Evolutionary conservation across 2,888 invertebrate genomes (phyloP).

Genomic region (Aricia artaxerxes): DNA sequence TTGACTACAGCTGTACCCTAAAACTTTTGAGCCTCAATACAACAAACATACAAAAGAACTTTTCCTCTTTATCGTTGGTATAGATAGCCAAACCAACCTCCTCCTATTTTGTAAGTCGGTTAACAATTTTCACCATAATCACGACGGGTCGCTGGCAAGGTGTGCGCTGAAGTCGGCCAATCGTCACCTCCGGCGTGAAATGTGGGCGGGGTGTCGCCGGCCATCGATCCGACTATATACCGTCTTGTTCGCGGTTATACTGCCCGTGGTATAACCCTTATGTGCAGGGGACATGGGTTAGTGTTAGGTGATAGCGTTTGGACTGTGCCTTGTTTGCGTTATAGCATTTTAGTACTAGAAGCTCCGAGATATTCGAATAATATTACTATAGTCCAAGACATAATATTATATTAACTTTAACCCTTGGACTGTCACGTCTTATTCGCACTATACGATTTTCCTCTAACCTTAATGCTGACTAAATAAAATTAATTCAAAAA

Average conservation of each 20-base stretch:
- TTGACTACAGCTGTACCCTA: no score
- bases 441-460: no score
- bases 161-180: constrained; percentile 60
- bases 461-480: no score
- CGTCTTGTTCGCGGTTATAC: neutral
- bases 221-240: constrained; percentile 46
- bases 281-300: neutral
- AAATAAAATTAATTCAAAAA: no score
- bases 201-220: constrained; percentile 66
- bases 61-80: no score
- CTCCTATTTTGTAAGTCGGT: neutral
- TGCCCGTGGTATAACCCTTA: neutral
- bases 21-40: no score
- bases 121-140: neutral
- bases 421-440: no score
- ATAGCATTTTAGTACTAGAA: neutral
- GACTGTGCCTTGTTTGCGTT: neutral
- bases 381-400: no score
- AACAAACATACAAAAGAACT: no score
- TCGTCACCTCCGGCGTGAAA: constrained; percentile 77
- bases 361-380: neutral
- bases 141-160: neutral
- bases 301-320: neutral
- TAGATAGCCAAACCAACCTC: no score
- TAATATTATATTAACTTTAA: no score